Base-by-base conservation (phyloP, 2,797 vertebrate genomes). In the Tapirus indicus region DNA sequence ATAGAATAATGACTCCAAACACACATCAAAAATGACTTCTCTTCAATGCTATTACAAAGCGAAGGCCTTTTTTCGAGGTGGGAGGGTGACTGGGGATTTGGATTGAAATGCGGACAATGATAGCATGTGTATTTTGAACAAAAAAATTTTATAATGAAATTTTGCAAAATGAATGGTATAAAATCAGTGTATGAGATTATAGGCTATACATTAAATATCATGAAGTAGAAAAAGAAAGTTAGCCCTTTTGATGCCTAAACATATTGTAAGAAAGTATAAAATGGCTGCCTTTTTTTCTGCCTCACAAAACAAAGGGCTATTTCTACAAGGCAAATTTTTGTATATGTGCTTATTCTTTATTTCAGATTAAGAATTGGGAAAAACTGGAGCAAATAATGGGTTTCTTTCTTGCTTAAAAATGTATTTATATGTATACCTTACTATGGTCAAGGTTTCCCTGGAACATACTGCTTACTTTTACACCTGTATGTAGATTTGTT, bases 271-370 rank as follows among this genome's bases (percentile, higher is more conserved):
- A 80, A 98, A 83, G 18, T 80, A 41, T 60, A 77, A 94, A n/a
- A 11, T 54, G 89, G 72, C 95, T 71, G 86, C 83, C 94, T 68
- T 82, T 71, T 64, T 68, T 87, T 88, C 96, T 97, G 88, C 96
- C 95, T 98, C 27, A 6, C 84, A 75, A 97, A 78, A 83, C 97
- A 95, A 98, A 98, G 98, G 98, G 98, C 98, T 98, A 38, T 97
- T 98, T 98, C 77, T 93, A 97, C 93, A 95, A 86, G 88, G 94
- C 35, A 75, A 95, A 56, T 66, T 78, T 96, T 98, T 97, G 41
- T 97, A 92, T 87, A n/a, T 49, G 2, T 86, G 66, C 56, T 52
- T 87, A 23, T 64, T 96, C 96, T 95, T 88, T 78, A 80, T 92
- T 94, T 96, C 88, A 72, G 64, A 91, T 29, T 60, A 79, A 82